phyloP scores from a whole-genome alignment of 2,888 invertebrate genomes.

The Sphinx pinastri region DNA sequence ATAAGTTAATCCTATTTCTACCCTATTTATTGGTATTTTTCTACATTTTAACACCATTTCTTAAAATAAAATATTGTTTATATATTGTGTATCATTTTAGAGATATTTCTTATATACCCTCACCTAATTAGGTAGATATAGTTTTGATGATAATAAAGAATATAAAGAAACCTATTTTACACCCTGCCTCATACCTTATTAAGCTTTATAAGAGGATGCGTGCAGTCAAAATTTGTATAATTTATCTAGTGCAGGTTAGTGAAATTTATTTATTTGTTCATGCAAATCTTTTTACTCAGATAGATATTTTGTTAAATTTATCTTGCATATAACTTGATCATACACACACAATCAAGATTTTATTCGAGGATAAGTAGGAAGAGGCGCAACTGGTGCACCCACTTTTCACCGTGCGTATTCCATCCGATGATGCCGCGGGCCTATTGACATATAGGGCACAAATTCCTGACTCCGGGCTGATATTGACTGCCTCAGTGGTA shows the following conservation, averaged over 20 bases:
- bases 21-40: conserved; percentile 3
- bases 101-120: background rate
- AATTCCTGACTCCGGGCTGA: too few species aligned
- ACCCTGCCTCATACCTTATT: background rate
- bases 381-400: too few species aligned
- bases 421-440: too few species aligned
- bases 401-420: too few species aligned
- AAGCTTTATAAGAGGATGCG: conserved; percentile 13
- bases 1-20: background rate
- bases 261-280: background rate
- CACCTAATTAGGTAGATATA: background rate
- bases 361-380: too few species aligned
- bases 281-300: too few species aligned
- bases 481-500: too few species aligned
- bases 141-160: background rate
- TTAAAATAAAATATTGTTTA: conserved; percentile 11
- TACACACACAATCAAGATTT: too few species aligned
- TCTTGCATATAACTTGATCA: too few species aligned
- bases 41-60: conserved; percentile 3
- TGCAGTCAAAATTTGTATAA: background rate
- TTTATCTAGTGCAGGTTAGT: conserved; percentile 1
- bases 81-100: background rate
- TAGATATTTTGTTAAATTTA: too few species aligned
- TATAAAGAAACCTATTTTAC: background rate
- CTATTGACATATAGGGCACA: too few species aligned